Conservation (phyloP, 2,113 vertebrate genomes). For the Channa maculata region DNA sequence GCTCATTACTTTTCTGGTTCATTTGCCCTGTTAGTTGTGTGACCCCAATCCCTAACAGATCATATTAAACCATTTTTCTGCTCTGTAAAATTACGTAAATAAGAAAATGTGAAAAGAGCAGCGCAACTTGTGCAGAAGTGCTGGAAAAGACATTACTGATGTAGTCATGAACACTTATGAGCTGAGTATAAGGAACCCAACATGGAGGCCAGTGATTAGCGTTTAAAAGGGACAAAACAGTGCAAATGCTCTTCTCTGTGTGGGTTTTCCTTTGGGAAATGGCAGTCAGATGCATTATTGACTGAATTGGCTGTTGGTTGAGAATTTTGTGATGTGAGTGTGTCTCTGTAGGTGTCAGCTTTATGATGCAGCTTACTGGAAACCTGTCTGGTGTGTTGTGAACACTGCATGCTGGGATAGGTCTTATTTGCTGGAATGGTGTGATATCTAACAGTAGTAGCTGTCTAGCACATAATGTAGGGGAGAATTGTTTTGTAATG, state of each 20-base stretch:
- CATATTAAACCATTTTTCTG: neutral
- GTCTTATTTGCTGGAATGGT: neutral
- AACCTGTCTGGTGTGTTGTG: slow-evolving; percentile 4
- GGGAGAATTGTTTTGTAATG: neutral
- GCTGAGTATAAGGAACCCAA: neutral
- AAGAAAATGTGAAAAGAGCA: neutral
- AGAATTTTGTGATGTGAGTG: neutral
- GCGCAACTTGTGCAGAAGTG: neutral
- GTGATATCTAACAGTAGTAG: neutral
- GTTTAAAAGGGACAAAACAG: slow-evolving; percentile 2
- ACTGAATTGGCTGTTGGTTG: neutral
- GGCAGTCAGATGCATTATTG: slow-evolving; percentile 13
- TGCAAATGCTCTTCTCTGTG: neutral
- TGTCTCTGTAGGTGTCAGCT: slow-evolving; percentile 11
- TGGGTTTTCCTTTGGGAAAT: neutral
- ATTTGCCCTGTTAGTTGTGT: neutral
- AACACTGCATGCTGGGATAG: slow-evolving; percentile 11
- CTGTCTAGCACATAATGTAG: neutral
- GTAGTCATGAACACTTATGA: neutral
- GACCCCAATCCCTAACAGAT: neutral
- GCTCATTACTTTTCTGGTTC: neutral
- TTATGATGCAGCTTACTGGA: slow-evolving; percentile 9
- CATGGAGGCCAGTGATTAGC: neutral
- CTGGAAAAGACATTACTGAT: neutral
- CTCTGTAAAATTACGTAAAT: neutral